Conservation (phyloP, 2,888 invertebrate genomes). For the Timema podura region DNA sequence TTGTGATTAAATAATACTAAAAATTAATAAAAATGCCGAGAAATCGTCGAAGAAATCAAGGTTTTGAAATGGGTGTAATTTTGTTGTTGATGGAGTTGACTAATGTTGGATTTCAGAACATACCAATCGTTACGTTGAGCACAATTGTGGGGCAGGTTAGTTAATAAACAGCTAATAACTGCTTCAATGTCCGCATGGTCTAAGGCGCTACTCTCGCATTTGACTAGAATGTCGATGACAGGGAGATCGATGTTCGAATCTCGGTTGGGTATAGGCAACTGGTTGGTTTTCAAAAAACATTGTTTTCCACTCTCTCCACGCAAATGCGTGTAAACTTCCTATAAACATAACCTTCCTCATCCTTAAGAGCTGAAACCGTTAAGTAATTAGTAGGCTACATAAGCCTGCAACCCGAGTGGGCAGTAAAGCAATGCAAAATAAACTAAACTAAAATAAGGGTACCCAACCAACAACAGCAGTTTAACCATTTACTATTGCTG, state of each 20-base stretch:
- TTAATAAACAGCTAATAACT: neutral
- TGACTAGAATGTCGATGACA: neutral
- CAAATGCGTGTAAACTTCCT: too few species aligned
- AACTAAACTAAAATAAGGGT: neutral
- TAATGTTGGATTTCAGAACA: slow-evolving; percentile 47
- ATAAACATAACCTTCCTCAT: neutral
- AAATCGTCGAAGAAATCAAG: slow-evolving; percentile 32
- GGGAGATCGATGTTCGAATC: neutral
- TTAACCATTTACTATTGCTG: neutral
- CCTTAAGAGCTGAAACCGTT: too few species aligned
- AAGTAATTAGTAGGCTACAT: too few species aligned
- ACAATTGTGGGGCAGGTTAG: slow-evolving; percentile 46
- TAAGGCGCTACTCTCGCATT: neutral
- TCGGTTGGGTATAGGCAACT: neutral
- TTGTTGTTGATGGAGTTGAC: slow-evolving; percentile 42
- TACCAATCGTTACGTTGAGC: slow-evolving; percentile 54
- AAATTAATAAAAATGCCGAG: neutral
- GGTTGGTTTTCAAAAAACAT: neutral
- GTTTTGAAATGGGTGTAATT: slow-evolving; percentile 40
- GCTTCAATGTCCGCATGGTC: neutral
- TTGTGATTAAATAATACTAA: too few species aligned
- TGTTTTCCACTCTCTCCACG: too few species aligned
- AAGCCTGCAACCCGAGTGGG: too few species aligned
- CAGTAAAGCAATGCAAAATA: neutral
- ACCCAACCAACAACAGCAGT: neutral